A percentile compares a stretch with the other conserved stretches of the same genome.
Evolutionary conservation across 1,140 invertebrate genomes (phyloP).

Genomic region (Schlechtendalia chinensis): DNA sequence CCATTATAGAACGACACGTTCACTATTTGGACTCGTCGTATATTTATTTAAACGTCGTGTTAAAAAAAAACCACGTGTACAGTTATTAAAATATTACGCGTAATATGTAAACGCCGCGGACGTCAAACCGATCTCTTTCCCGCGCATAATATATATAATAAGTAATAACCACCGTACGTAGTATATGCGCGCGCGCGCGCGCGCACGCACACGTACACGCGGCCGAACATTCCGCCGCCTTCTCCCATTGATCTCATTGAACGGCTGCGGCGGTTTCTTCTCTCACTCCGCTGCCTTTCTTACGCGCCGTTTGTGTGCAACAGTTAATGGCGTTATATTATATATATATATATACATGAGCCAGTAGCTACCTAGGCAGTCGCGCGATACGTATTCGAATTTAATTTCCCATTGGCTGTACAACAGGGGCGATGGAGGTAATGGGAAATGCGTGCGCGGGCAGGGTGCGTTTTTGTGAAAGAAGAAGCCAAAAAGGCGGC

Average conservation of each 20-base stretch:
- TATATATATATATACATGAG: background rate
- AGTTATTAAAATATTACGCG: too few species aligned
- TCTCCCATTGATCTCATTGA: slow-evolving; percentile 35
- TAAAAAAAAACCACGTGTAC: too few species aligned
- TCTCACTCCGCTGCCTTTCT: background rate
- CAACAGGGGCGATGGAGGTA: background rate
- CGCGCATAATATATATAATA: background rate
- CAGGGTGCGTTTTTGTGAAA: slow-evolving; percentile 30
- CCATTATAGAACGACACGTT: too few species aligned
- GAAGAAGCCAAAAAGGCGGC: slow-evolving; percentile 42
- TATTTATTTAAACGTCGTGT: too few species aligned
- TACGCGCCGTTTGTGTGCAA: background rate
- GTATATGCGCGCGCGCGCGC: background rate
- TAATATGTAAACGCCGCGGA: background rate
- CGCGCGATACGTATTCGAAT: background rate
- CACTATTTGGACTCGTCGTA: too few species aligned
- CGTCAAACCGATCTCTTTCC: background rate
- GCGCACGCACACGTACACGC: too few species aligned
- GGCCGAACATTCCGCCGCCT: slow-evolving; percentile 10
- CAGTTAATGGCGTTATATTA: slow-evolving; percentile 35
- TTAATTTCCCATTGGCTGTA: slow-evolving; percentile 41
- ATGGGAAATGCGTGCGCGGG: background rate
- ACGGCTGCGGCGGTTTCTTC: background rate
- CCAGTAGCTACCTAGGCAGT: background rate
- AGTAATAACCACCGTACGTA: too few species aligned